Evolutionary conservation across 1,140 invertebrate species (phyloP), one percentile per base, ranked within the genome.

Genomic region (Drosophila watanabei): DNA sequence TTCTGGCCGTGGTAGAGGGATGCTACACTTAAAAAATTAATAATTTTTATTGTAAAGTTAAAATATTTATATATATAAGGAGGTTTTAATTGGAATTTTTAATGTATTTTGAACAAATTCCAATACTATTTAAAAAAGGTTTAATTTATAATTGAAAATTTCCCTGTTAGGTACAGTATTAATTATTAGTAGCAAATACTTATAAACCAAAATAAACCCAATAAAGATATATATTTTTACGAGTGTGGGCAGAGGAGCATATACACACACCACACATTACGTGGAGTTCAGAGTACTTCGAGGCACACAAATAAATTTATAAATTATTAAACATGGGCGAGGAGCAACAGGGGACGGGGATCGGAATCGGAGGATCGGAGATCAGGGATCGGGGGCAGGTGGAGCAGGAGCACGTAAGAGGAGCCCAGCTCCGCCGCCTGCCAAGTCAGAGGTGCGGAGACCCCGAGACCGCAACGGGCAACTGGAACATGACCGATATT

Each of bases 401-500:
- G 66, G 45, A 37, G 59, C 61, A 65, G 56, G 33, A 43, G 58
- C 71, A 71, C 68, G 68, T 71, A 51, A 75, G 71, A 39, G 48
- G 41, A 73, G 52, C 52, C 46, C 32, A 79, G 46, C 73, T 43
- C 58, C 46, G 49, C 54, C 70, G 75, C 75, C 82, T 80, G 78
- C 82, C 78, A 80, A 84, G 82, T 85, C 82, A 85, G 82, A 85
- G 82, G 82, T 85, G 82, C 65, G 64, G 66, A 76, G 70, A 75
- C 68, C 72, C 70, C 71, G 66, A 65, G 83, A 71, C 63, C 59
- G 79, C 64, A 66, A 57, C 68, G 68, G 64, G 69, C 86, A 87
- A 90, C 86, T 90, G 86, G 86, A 90, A 90, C 86, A 90, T 90
- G 86, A 90, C 86, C 86, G 86, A 90, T 90, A 86, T 90, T 91